phyloP scores from a whole-genome alignment of 1,140 invertebrate genomes.

The Gonatopus flavifemur region DNA sequence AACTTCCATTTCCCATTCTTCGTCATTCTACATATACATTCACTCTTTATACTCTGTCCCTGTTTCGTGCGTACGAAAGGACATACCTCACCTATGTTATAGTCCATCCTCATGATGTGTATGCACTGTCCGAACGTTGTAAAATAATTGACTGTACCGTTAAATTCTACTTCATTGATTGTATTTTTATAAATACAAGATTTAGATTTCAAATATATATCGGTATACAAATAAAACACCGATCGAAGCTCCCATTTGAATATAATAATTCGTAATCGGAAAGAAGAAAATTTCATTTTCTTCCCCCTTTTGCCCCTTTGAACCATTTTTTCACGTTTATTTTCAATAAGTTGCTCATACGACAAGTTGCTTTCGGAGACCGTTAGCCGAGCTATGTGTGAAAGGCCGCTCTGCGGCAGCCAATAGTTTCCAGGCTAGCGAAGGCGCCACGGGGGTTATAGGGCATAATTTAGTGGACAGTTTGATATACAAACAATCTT shows the following conservation, averaged over 20 bases:
- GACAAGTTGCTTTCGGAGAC: not conserved
- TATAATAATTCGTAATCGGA: not conserved
- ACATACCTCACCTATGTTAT: conserved; percentile 30
- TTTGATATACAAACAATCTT: conserved; percentile 69
- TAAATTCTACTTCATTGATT: too few species aligned
- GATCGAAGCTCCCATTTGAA: too few species aligned
- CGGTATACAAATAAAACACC: too few species aligned
- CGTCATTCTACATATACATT: conserved; percentile 3
- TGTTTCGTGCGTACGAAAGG: conserved; percentile 8
- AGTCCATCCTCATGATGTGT: conserved; percentile 42
- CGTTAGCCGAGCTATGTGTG: not conserved
- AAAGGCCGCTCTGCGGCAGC: conserved; percentile 20
- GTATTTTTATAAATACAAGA: too few species aligned
- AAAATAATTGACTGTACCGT: conserved; percentile 43
- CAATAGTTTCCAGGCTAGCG: conserved; percentile 51
- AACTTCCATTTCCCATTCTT: too few species aligned
- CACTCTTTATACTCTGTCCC: not conserved
- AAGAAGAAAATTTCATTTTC: not conserved
- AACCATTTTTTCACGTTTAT: not conserved
- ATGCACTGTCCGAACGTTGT: conserved; percentile 42
- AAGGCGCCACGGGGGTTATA: conserved; percentile 54
- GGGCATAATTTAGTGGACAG: conserved; percentile 67
- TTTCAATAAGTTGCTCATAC: not conserved
- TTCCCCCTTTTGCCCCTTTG: not conserved
- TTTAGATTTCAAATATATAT: too few species aligned